These are phyloP conservation scores for Marasmarcha lunaedactyla DNA, from an alignment of 2,888 invertebrate species.

Conservation along the genomic window DNA sequence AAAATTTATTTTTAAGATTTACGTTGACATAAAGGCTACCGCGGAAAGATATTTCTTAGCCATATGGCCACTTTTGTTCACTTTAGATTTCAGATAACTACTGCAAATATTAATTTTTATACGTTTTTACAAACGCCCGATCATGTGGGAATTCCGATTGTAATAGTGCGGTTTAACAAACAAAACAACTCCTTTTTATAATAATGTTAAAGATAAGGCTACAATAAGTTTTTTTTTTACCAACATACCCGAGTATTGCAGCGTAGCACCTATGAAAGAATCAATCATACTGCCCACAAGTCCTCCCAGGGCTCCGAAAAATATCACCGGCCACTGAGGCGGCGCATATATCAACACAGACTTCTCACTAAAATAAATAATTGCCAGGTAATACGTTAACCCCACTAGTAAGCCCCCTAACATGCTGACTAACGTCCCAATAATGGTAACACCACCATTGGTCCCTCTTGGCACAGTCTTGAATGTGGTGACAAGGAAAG, in stretches of 20 bases:
- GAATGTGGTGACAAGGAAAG: slow-evolving; percentile 80
- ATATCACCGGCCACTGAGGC: slow-evolving; percentile 83
- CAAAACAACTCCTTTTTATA: too few relatives aligned
- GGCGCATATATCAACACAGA: slow-evolving; percentile 70
- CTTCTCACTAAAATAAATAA: slow-evolving; percentile 73
- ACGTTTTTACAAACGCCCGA: too few relatives aligned
- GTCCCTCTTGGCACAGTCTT: slow-evolving; percentile 86
- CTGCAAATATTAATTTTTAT: too few relatives aligned
- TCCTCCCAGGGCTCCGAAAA: slow-evolving; percentile 80
- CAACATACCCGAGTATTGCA: slow-evolving; percentile 91
- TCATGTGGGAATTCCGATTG: too few relatives aligned
- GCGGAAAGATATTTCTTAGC: too few relatives aligned
- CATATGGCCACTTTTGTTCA: too few relatives aligned
- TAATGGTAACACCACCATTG: slow-evolving; percentile 84
- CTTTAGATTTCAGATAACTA: too few relatives aligned
- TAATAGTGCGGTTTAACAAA: too few relatives aligned
- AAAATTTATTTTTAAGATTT: too few relatives aligned
- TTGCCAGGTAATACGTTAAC: slow-evolving; percentile 75
- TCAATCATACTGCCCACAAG: slow-evolving; percentile 85
- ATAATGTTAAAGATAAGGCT: too few relatives aligned
- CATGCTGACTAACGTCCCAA: slow-evolving; percentile 69
- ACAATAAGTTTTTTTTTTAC: too few relatives aligned
- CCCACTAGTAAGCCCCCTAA: slow-evolving; percentile 81
- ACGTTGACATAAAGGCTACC: too few relatives aligned
- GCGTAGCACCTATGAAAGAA: slow-evolving; percentile 84